Conservation (phyloP, 2,797 vertebrate genomes). For the Macropus fuliginosus region DNA sequence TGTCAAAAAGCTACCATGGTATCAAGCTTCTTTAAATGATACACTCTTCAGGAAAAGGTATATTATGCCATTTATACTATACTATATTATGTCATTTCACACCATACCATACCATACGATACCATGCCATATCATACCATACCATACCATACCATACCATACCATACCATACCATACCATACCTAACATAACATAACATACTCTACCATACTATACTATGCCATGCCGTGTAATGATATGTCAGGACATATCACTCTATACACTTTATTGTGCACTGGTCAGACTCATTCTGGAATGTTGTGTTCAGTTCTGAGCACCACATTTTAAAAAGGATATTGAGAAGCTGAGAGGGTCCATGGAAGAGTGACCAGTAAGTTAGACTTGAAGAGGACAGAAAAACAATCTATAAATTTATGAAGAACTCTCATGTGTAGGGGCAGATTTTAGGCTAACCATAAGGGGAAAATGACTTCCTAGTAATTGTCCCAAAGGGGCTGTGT, state of each 20-base stretch:
- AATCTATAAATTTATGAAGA: neutral
- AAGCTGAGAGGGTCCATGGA: neutral
- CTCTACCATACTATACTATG: too few relatives aligned
- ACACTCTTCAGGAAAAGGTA: too few relatives aligned
- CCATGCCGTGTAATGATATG: neutral
- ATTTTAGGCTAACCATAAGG: neutral
- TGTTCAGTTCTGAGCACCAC: neutral
- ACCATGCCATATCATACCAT: neutral
- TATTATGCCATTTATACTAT: too few relatives aligned
- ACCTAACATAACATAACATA: neutral
- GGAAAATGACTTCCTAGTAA: neutral
- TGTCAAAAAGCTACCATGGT: too few relatives aligned
- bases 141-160: neutral
- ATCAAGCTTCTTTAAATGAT: too few relatives aligned
- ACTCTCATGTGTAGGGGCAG: neutral
- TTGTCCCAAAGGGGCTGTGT: neutral
- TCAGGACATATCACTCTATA: neutral
- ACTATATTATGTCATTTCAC: too few relatives aligned
- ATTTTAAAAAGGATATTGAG: neutral
- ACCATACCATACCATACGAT: too few relatives aligned
- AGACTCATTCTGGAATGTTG: neutral
- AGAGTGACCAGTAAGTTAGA: neutral
- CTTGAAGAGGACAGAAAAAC: neutral
- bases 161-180: neutral
- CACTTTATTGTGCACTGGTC: neutral